Conservation (phyloP, 2,888 invertebrate species). For the Drosophila birchii region DNA sequence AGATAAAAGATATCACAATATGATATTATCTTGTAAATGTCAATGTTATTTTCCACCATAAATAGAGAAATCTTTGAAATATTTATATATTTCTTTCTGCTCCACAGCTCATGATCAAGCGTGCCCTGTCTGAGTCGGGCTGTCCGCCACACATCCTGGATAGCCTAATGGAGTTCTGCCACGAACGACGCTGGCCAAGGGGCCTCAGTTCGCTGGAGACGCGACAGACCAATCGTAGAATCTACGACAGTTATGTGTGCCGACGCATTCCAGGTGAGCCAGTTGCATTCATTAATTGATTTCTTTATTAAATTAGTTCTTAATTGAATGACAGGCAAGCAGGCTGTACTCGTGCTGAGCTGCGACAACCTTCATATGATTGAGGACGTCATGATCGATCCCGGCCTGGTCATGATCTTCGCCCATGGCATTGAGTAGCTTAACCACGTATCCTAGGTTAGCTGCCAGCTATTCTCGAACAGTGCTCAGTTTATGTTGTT, state of each 20-base stretch:
- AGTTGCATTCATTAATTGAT: background rate
- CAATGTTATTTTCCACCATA: background rate
- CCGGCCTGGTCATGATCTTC: slow-evolving; percentile 99
- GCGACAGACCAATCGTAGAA: slow-evolving; percentile 95
- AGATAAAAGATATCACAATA: background rate
- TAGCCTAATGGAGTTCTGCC: slow-evolving; percentile 98
- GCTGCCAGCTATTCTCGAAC: slow-evolving; percentile 56
- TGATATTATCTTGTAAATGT: background rate
- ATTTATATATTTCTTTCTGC: background rate
- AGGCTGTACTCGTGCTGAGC: slow-evolving; percentile 96
- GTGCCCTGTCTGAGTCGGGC: slow-evolving; percentile 96
- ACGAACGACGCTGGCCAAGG: slow-evolving; percentile 97
- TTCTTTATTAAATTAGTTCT: background rate
- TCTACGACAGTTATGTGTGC: slow-evolving; percentile 97
- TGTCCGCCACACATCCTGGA: slow-evolving; percentile 97
- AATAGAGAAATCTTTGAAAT: too few species aligned
- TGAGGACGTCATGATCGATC: slow-evolving; percentile 97
- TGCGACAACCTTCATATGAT: slow-evolving; percentile 98
- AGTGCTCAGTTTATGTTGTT: slow-evolving; percentile 78
- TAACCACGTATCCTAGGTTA: slow-evolving; percentile 46
- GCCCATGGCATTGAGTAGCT: slow-evolving; percentile 96
- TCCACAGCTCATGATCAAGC: slow-evolving; percentile 95
- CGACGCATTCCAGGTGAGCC: slow-evolving; percentile 93
- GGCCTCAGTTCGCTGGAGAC: slow-evolving; percentile 97
- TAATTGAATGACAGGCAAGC: slow-evolving; percentile 89